These are phyloP conservation scores for Thaumetopoea pityocampa DNA, from an alignment of 1,140 invertebrate species.

Conservation along the genomic window DNA sequence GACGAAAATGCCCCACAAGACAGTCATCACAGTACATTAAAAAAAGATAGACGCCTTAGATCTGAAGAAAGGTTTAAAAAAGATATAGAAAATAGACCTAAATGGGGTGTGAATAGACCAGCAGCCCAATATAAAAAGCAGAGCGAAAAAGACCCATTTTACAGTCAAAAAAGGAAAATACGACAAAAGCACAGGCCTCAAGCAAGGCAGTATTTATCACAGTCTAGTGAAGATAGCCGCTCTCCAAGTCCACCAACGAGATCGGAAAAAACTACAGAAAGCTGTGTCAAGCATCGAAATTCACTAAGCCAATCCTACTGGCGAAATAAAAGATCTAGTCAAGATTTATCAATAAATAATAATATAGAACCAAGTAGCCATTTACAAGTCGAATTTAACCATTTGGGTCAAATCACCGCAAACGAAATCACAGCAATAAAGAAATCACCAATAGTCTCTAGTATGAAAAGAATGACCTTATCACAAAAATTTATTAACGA, in stretches of 20 bases:
- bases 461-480: constrained; percentile 57
- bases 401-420: constrained; percentile 47
- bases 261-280: constrained; percentile 44
- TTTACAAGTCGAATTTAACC: constrained; percentile 44
- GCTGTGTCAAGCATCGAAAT: constrained; percentile 45
- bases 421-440: constrained; percentile 44
- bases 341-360: constrained; percentile 43
- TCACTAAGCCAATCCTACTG: constrained; percentile 71
- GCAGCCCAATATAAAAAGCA: constrained; percentile 85
- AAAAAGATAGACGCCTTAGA: constrained; percentile 73
- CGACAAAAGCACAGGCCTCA: constrained; percentile 74
- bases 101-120: constrained; percentile 82
- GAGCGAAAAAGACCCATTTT: constrained; percentile 86
- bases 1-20: constrained; percentile 72
- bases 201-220: constrained; percentile 71
- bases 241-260: constrained; percentile 70
- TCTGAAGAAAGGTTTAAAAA: constrained; percentile 73
- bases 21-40: constrained; percentile 47
- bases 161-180: constrained; percentile 80
- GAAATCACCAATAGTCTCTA: constrained; percentile 51
- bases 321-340: constrained; percentile 59
- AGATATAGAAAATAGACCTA: constrained; percentile 78
- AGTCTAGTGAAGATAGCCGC: constrained; percentile 78
- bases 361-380: constrained; percentile 45
- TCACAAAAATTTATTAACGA: constrained; percentile 75